phyloP scores from a whole-genome alignment of 2,888 invertebrate genomes.

The Reticulitermes lucifugus region DNA sequence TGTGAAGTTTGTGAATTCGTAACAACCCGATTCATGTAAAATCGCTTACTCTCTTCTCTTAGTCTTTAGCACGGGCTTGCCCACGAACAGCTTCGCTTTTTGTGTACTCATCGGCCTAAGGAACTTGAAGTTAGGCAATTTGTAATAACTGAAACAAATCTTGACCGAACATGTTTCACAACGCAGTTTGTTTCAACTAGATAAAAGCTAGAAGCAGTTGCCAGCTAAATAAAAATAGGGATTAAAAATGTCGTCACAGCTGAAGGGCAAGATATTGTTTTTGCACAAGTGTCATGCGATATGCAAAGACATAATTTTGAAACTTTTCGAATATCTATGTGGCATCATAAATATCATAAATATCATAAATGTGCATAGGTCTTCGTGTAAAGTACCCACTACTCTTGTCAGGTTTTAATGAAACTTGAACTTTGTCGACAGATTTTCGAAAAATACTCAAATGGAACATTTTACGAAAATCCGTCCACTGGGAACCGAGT shows the following conservation, averaged over 20 bases:
- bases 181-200: neutral
- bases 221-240: neutral
- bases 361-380: too few relatives aligned
- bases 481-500: too few relatives aligned
- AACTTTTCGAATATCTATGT: too few relatives aligned
- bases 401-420: too few relatives aligned
- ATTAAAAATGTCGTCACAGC: neutral
- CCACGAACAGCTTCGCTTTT: neutral
- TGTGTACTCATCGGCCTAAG: neutral
- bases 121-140: neutral
- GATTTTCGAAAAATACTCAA: too few relatives aligned
- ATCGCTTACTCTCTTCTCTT: neutral
- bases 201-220: neutral
- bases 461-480: too few relatives aligned
- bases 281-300: neutral
- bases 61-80: neutral
- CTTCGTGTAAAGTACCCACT: too few relatives aligned
- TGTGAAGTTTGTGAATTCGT: neutral
- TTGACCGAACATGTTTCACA: neutral
- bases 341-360: too few relatives aligned
- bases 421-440: too few relatives aligned
- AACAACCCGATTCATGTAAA: neutral
- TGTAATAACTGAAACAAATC: neutral
- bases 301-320: neutral
- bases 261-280: neutral